Base-by-base conservation (phyloP, 2,888 invertebrate species). In the Trimorus sp. region DNA sequence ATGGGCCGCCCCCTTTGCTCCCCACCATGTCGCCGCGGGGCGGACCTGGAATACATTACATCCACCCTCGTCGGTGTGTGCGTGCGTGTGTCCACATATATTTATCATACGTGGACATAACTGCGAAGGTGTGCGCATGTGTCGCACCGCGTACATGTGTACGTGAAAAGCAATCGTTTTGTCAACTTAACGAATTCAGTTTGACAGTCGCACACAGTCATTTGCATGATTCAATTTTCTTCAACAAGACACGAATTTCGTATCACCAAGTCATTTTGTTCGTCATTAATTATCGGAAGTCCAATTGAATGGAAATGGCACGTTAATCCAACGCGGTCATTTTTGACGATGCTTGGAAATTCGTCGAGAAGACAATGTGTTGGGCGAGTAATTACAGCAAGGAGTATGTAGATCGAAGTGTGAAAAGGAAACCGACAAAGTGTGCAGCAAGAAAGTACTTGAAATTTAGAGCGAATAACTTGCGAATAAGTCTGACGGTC, bases 31-130 rank as follows among this genome's bases (percentile, higher is more conserved):
- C 54, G 58, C 81, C 84, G 84, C 86, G 90, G 91, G 91, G 91
- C 91, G 91, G 91, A 90, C 90, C 91, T 91, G 89, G 91, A 91
- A 91, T 91, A 91, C 88, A 91, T 91, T 91, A 91, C 89, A 73
- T 80, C 77, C 90, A 90, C 89, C 89, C 89, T 89, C 87, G 87
- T 87, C 76, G 48, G 38, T 73, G 60, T 60, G 51, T 16, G 9
- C 42, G 68, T 76, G 5, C 68, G 68, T 71, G 81, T 71, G 66
- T 63, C 68, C 62, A 51, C 63, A 62, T 59, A 51, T 65, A 60
- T 71, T 45, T 49, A 58, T 62, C 49, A 16, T 56, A 59, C 69
- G 42, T 56, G 63, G 45, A 69, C 68, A 53, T 16, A 77, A 14
- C n/a, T 7, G 56, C 59, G n/a, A 15, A 42, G n/a, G 51, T 56